phyloP scores from a whole-genome alignment of 2,888 invertebrate genomes.

The Papilio protenor region DNA sequence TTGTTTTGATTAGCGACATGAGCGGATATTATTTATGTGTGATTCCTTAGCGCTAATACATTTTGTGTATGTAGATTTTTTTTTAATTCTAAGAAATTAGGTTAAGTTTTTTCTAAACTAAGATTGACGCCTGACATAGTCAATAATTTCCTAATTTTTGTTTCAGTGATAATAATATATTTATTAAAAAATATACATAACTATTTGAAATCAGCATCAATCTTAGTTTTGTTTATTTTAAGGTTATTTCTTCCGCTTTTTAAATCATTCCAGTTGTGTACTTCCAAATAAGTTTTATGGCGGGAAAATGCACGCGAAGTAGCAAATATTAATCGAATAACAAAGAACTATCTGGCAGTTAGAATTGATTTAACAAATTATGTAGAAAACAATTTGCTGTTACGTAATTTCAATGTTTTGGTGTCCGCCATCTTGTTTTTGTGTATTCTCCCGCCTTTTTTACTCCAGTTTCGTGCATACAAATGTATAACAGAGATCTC shows the following conservation, averaged over 20 bases:
- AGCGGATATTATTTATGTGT: slow-evolving; percentile 82
- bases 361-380: neutral
- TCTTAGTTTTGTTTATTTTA: slow-evolving; percentile 56
- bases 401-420: neutral
- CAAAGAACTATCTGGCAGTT: neutral
- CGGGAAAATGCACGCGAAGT: slow-evolving; percentile 33
- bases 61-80: slow-evolving; percentile 69
- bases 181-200: slow-evolving; percentile 48
- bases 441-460: neutral
- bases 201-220: slow-evolving; percentile 60
- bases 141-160: slow-evolving; percentile 46
- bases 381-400: neutral
- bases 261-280: slow-evolving; percentile 73
- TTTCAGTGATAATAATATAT: slow-evolving; percentile 50
- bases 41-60: slow-evolving; percentile 73
- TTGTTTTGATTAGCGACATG: slow-evolving; percentile 74
- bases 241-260: slow-evolving; percentile 60
- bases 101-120: slow-evolving; percentile 52
- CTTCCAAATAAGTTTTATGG: slow-evolving; percentile 63
- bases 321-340: slow-evolving; percentile 4
- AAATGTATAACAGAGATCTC: slow-evolving; percentile 71
- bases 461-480: slow-evolving; percentile 44
- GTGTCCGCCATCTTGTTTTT: slow-evolving; percentile 9
- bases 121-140: slow-evolving; percentile 56
- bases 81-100: slow-evolving; percentile 51